Evolutionary conservation across 2,797 vertebrate genomes (phyloP), one percentile per base, ranked within the genome.

Genomic region (Lutjanus campechanus): DNA sequence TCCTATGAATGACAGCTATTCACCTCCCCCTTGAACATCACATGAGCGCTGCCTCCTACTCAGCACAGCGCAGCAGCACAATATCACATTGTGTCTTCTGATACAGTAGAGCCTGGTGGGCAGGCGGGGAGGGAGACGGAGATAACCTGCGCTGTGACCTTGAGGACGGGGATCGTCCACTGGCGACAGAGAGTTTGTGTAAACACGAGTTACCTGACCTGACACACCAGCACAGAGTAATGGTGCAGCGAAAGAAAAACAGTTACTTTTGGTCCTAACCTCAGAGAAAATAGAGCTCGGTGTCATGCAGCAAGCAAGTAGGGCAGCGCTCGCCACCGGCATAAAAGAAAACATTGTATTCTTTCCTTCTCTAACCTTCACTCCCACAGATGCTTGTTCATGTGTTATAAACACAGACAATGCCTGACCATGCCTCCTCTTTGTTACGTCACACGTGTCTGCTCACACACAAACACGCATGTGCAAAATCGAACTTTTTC

Each of bases 1-100:
- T 63, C 75, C 46, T 49, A 81, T 94, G 91, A 95, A 94, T 93
- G 93, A 93, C 90, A 87, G 79, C 92, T 53, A 93, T 95, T 95
- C 93, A 94, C 79, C 89, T 66, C 89, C 55, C 44, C 68, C 82
- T 64, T 55, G 75, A 78, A 73, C 86, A 93, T 94, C 94, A 94
- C 93, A 94, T 93, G 94, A 92, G 86, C 17, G 63, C 86, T 72
- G 87, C 83, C 90, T 94, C 94, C 93, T 83, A 90, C 91, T 88
- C 88, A 56, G 81, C 76, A 85, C 85, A 60, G 85, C 0, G 44
- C 66, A 11, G 74, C n/a, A 87, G 74, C n/a, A 87, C 92, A 93
- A 91, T 92, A 84, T 92, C 77, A 55, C 78, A 62, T 85, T 91
- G 87, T 93, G 85, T 89, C 76, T 76, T 51, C 79, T 73, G 83